Conservation (phyloP, 1,140 invertebrate species). For the Harpegnathos saltator region DNA sequence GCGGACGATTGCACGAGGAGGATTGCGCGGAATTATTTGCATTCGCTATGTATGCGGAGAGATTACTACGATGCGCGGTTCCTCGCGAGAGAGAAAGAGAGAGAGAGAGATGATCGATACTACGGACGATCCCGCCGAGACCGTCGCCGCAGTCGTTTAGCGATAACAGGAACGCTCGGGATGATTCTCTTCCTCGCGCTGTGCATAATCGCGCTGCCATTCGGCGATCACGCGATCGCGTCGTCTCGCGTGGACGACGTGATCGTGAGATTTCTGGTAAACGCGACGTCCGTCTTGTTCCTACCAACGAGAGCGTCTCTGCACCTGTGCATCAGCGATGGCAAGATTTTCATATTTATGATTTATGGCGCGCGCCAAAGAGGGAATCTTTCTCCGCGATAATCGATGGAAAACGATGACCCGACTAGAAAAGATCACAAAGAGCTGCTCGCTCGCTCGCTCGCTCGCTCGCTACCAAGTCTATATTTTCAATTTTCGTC, state of each 20-base stretch:
- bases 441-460: too few relatives aligned
- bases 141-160: neutral
- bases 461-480: too few relatives aligned
- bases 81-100: too few relatives aligned
- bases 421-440: too few relatives aligned
- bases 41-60: constrained; percentile 5
- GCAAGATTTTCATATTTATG: constrained; percentile 51
- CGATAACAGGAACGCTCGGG: neutral
- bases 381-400: neutral
- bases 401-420: neutral
- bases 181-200: neutral
- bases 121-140: neutral
- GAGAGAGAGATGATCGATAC: constrained; percentile 19
- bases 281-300: constrained; percentile 54
- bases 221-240: neutral
- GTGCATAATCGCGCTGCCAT: neutral
- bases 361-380: neutral
- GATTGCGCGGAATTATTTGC: constrained; percentile 5
- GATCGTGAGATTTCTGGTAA: constrained; percentile 60
- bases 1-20: neutral
- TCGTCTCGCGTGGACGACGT: constrained; percentile 21
- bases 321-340: constrained; percentile 64
- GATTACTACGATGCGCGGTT: too few relatives aligned
- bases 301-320: constrained; percentile 64
- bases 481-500: too few relatives aligned